phyloP scores from a whole-genome alignment of 2,113 vertebrate genomes.

The Narcine bancroftii region DNA sequence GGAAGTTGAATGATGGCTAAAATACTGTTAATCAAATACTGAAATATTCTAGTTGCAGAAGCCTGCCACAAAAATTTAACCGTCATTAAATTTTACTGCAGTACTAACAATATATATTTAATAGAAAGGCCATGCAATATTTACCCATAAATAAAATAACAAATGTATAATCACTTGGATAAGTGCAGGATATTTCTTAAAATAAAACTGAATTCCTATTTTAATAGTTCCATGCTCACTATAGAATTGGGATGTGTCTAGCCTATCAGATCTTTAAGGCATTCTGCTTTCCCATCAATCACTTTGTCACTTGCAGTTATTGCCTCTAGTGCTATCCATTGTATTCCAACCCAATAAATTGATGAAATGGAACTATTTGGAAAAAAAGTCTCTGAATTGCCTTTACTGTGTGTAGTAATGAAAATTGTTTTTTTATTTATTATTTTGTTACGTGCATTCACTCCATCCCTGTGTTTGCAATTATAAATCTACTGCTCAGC shows the following conservation, averaged over 20 bases:
- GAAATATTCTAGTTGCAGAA: neutral
- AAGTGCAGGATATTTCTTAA: neutral
- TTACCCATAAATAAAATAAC: neutral
- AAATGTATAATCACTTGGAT: neutral
- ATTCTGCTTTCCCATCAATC: neutral
- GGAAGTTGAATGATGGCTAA: neutral
- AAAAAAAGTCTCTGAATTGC: neutral
- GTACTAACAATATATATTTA: neutral
- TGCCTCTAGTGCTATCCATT: neutral
- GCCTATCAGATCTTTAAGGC: neutral
- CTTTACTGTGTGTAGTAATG: neutral
- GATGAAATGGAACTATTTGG: neutral
- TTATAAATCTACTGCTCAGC: neutral
- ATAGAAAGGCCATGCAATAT: neutral
- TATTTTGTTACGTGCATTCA: neutral
- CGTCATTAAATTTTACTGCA: neutral
- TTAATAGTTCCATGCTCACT: neutral
- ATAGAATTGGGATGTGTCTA: neutral
- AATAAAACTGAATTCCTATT: neutral
- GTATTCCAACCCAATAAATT: neutral
- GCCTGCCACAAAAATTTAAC: neutral
- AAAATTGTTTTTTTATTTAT: neutral
- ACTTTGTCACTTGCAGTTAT: neutral
- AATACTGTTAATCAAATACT: neutral
- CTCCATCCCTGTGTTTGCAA: neutral